These are phyloP conservation scores for Vanacampus margaritifer DNA, from an alignment of 2,113 vertebrate genomes.

Conservation along the genomic window DNA sequence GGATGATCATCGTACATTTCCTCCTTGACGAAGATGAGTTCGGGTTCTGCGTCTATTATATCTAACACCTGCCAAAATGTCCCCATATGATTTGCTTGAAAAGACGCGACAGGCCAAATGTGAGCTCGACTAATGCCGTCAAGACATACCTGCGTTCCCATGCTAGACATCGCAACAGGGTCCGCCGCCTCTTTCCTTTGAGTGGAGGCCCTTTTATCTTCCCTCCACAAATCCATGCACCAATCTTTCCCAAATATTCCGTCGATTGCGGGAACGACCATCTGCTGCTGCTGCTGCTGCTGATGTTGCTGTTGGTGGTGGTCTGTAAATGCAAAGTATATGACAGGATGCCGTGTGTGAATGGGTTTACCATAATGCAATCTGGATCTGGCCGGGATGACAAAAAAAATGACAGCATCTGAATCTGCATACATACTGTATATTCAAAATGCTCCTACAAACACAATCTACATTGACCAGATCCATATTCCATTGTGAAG, in stretches of 20 bases:
- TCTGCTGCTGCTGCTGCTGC: conserved; percentile 34
- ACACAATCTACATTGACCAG: neutral
- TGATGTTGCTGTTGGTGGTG: conserved; percentile 12
- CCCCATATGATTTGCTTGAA: neutral
- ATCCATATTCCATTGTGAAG: neutral
- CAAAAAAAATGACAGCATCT: neutral
- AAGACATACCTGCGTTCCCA: conserved; percentile 37
- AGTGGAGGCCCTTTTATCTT: conserved; percentile 45
- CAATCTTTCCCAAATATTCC: conserved; percentile 76
- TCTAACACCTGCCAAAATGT: conserved; percentile 52
- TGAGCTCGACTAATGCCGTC: neutral
- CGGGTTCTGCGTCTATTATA: conserved; percentile 63
- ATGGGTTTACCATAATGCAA: neutral
- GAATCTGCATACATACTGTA: neutral
- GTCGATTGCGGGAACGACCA: conserved; percentile 58
- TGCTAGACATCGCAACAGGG: conserved; percentile 39
- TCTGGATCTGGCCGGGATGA: neutral
- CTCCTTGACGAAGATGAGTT: conserved; percentile 72
- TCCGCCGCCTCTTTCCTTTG: conserved; percentile 42
- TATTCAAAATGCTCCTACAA: neutral
- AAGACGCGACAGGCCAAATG: neutral
- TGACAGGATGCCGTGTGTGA: neutral
- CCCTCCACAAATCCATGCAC: conserved; percentile 75
- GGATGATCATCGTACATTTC: conserved; percentile 69
- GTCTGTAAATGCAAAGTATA: neutral